Evolutionary conservation across 2,888 invertebrate species (phyloP), one percentile per base, ranked within the genome.

Genomic region (Cheilosia impressa): DNA sequence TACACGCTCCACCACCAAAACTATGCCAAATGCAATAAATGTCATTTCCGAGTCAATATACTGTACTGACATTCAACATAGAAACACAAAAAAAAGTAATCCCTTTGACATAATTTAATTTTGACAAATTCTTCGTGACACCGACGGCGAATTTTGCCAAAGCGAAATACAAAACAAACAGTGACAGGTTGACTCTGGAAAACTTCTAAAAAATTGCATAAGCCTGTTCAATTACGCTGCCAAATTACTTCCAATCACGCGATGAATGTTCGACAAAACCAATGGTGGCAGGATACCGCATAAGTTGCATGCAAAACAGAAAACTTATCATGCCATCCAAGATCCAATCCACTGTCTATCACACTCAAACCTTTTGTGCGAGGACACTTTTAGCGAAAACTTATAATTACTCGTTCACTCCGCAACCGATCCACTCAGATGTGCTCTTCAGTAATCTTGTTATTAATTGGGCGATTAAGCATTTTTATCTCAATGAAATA

Each of bases 81-180:
- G 7, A 50, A 43, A 15, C 10, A 13, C 17, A 17, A 17, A 4
- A 43, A 50, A 52, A 19, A 10, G 19, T 4, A 50, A 15, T 24
- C 13, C 41, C 31, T 52, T 63, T 68, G 68, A 19, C 45, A 60
- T 68, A 24, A 58, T 75, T 84, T 84, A 45, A 79, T 69, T 73
- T 75, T 69, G 75, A 68, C 73, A 84, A 79, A 84, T 78, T 53
- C 68, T 69, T 84, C 73, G 73, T 79, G 83, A 68, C 79, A 75
- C 68, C 53, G 52, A 68, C 72, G 68, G 47, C 50, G 73, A 62
- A 73, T 73, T 27, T 27, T 68, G 45, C 66, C 13, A 73, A 78
- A 19, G 38, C 10, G 22, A 58, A 58, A 4, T 38, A 24, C 55
- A 31, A 38, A 38, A 38, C 76, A 65, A 71, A 83, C 55, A 78